A percentile compares a stretch with the other conserved stretches of the same genome.
phyloP scores from a whole-genome alignment of 2,797 vertebrate genomes.

The Neosalanx taihuensis region DNA sequence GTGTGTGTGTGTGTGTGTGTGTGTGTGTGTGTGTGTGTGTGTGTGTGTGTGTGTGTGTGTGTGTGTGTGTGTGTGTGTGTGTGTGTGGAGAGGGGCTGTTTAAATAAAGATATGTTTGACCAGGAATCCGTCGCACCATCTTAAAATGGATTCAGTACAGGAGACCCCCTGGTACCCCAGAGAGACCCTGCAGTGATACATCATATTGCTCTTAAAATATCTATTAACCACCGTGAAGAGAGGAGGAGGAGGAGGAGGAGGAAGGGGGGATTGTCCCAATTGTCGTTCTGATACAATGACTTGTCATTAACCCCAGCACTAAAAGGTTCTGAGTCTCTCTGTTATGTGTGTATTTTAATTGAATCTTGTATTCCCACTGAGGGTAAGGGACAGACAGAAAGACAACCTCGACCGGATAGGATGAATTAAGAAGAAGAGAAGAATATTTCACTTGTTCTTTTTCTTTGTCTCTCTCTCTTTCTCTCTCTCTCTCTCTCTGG shows the following conservation, averaged over 20 bases:
- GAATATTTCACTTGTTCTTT: constrained; percentile 1
- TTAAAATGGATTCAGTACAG: constrained; percentile 62
- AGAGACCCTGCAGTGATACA: constrained; percentile 69
- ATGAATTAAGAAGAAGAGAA: constrained; percentile 39
- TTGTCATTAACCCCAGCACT: constrained; percentile 68
- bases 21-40: not conserved
- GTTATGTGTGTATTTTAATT: constrained; percentile 62
- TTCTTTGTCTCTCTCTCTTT: constrained; percentile 9
- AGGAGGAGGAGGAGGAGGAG: constrained; percentile 26
- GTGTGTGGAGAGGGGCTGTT: constrained; percentile 18
- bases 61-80: not conserved
- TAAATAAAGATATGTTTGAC: constrained; percentile 54
- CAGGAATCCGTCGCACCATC: constrained; percentile 46
- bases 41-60: not conserved
- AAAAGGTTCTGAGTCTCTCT: constrained; percentile 58
- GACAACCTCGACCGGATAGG: constrained; percentile 25
- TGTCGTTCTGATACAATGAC: constrained; percentile 70
- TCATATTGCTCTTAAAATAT: constrained; percentile 76
- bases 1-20: not conserved
- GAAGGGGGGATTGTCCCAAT: constrained; percentile 48
- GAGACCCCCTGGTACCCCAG: constrained; percentile 46
- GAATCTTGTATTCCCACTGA: constrained; percentile 59
- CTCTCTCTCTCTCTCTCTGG: constrained; percentile 33
- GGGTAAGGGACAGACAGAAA: constrained; percentile 20
- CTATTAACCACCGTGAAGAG: constrained; percentile 62